These are phyloP conservation scores for Danio rerio DNA, from an alignment of 2,113 vertebrate species.

Conservation along the genomic window GRCz12tu NC_133196.1:19468501-19469000, in stretches of 20 bases:
- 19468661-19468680: neutral
- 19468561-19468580: slow-evolving; percentile 17
- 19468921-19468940: too few relatives aligned
- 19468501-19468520: slow-evolving; percentile 10
- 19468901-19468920: neutral
- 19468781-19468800: slow-evolving; percentile 24
- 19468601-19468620: neutral
- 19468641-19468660: neutral
- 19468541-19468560: slow-evolving; percentile 2
- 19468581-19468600: neutral
- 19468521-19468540: slow-evolving; percentile 25
- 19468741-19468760: neutral
- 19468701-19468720: too few relatives aligned
- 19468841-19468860: neutral
- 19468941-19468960: neutral
- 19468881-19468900: neutral
- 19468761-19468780: slow-evolving; percentile 11
- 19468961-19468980: neutral
- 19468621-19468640: neutral
- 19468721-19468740: neutral
- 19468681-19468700: neutral
- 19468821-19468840: slow-evolving; percentile 24
- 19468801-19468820: slow-evolving; percentile 14
- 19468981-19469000: too few relatives aligned
- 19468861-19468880: slow-evolving; percentile 10